Base-by-base conservation (phyloP, 2,888 invertebrate species). In the Cheilosia grossa region DNA sequence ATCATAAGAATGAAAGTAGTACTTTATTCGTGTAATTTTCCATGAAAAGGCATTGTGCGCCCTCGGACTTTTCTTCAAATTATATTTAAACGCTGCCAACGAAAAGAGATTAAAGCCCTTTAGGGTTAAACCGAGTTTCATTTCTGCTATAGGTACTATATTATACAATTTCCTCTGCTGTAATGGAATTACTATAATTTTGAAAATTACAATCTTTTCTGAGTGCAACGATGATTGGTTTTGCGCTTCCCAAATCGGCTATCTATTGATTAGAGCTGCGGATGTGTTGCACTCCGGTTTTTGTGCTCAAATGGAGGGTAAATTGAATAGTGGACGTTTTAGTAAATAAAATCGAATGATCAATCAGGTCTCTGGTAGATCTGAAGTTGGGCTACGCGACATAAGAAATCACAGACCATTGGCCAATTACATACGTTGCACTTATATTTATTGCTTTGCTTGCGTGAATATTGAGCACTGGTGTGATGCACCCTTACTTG, bases 101-200 rank as follows among this genome's bases (percentile, higher is more conserved):
- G 40, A 7, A 24, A 49, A 6, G 15, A 19, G 13, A 37, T 53
- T n/a, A 56, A 78, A 61, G 47, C 81, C 85, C 85, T 80, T 80
- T 63, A 85, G 85, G 85, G 85, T 51, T 80, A 47, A 64, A 64
- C 37, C 42, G 37, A 37, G 54, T 40, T 54, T 63, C 47, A 27
- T 47, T 9, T 74, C 15, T 53, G 10, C 15, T 44, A 44, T n/a
- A n/a, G n/a, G n/a, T n/a, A 30, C 61, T 56, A 47, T 44, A 30
- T 30, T 82, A n/a, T 21, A 40, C 53, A 51, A 66, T 66, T 49
- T 56, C 42, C 21, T 63, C 58, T 17, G 30, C 51, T 67, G 82
- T 72, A 75, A 77, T 85, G 75, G 56, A 85, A 85, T 85, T 72
- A 85, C 85, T 85, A 85, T 85, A 85, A 85, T 85, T 85, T 85